Evolutionary conservation across 1,140 invertebrate species (phyloP), one percentile per base, ranked within the genome.

Genomic region (Ylistrum balloti): DNA sequence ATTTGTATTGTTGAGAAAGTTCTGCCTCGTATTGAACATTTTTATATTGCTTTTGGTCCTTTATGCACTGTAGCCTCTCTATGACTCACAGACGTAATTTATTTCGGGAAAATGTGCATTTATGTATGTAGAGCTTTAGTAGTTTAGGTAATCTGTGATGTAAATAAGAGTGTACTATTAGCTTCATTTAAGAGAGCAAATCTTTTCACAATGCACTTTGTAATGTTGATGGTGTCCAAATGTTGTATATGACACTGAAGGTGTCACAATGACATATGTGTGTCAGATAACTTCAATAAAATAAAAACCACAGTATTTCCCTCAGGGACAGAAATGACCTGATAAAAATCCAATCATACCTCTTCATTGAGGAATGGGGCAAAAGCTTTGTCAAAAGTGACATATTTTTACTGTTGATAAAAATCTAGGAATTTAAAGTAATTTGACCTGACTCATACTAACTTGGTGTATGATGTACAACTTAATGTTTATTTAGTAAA

Each of bases 341-440:
- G 56, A 74, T 74, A 74, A 74, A 56, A 74, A 74, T 74, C 56
- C n/a, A 28, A 17, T 17, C n/a, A 28, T 74, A 28, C 56, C n/a
- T 74, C 56, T 28, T 74, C 56, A 74, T 74, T 17, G 56, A 74
- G 56, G n/a, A 74, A 28, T 9, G 56, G 56, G 28, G 56, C 28
- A n/a, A 74, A 74, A n/a, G 0, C 28, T 38, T 74, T 74, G 56
- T 74, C n/a, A 28, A 74, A 74, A 74, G 56, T 74, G 56, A 74
- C 56, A 74, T 74, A 74, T 74, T 74, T 74, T 74, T 74, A 74
- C 56, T 56, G 7, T 7, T 74, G 56, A 74, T 74, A 74, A 74
- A n/a, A 74, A 74, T 74, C 56, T 74, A 74, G 56, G 56, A 74
- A 74, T 74, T 74, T 74, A 28, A 74, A 74, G 56, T 74, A 74